A percentile compares a stretch with the other conserved stretches of the same genome.
Conservation (phyloP, 2,888 invertebrate genomes). For the Xylota segnis region DNA sequence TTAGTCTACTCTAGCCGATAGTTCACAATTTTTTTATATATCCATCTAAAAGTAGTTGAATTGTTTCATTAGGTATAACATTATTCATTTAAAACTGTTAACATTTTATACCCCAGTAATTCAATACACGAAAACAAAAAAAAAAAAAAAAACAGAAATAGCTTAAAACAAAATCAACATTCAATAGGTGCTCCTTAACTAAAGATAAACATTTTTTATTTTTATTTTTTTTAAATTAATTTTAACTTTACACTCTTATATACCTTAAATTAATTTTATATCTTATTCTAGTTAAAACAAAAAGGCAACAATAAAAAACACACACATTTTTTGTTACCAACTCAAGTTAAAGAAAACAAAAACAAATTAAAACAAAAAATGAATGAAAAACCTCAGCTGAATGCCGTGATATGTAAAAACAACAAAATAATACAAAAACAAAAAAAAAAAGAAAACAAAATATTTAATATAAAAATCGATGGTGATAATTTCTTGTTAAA, state of each 20-base stretch:
- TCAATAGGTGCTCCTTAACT: constrained; percentile 68
- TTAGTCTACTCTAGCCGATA: constrained; percentile 26
- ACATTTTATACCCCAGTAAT: constrained; percentile 10
- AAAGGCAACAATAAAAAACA: constrained; percentile 34
- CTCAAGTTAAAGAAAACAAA: too few relatives aligned
- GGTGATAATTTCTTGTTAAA: constrained; percentile 72
- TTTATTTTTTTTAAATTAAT: constrained; percentile 38
- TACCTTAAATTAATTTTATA: constrained; percentile 60
- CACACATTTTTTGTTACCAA: constrained; percentile 54
- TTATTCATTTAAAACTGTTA: constrained; percentile 8
- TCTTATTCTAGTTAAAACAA: constrained; percentile 63
- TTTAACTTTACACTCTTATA: constrained; percentile 53
- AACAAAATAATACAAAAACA: constrained; percentile 32
- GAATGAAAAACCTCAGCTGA: constrained; percentile 81
- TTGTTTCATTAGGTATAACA: background rate
- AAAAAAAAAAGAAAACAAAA: constrained; percentile 25
- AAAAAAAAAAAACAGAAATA: too few relatives aligned
- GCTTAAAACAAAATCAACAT: constrained; percentile 41
- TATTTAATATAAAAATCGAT: constrained; percentile 41
- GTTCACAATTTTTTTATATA: constrained; percentile 7
- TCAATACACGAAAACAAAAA: constrained; percentile 13
- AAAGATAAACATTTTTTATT: constrained; percentile 41
- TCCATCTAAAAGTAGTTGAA: constrained; percentile 24
- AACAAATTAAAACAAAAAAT: constrained; percentile 51
- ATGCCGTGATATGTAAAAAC: constrained; percentile 83